These are phyloP conservation scores for Capromys pilorides DNA, from an alignment of 2,797 vertebrate genomes.

Conservation along the genomic window DNA sequence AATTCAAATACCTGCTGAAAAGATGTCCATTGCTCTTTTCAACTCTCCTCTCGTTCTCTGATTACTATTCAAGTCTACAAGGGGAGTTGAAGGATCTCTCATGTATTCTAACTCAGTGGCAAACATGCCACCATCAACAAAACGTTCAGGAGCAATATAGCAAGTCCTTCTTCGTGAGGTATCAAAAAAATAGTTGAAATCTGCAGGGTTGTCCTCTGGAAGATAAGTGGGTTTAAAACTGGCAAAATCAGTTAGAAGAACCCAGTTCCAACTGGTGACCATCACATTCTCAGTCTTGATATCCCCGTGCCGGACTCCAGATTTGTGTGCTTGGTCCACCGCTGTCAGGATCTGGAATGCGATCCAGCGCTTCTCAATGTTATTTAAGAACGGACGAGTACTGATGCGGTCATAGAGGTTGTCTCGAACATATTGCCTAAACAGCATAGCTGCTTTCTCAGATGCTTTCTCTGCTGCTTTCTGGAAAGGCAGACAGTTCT, in stretches of 20 bases:
- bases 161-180: conserved; percentile 95
- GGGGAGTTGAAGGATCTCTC: conserved; percentile 94
- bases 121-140: conserved; percentile 97
- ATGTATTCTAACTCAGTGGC: conserved; percentile 89
- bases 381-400: conserved; percentile 96
- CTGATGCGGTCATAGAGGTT: conserved; percentile 98
- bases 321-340: conserved; percentile 95
- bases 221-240: conserved; percentile 98
- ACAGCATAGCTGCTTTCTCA: conserved; percentile 96
- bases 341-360: conserved; percentile 97
- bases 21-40: conserved; percentile 97
- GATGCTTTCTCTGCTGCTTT: conserved; percentile 90
- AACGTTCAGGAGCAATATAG: conserved; percentile 97
- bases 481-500: conserved; percentile 98
- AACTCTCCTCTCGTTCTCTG: conserved; percentile 95
- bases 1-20: conserved; percentile 93
- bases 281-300: conserved; percentile 99
- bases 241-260: conserved; percentile 97
- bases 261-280: conserved; percentile 99
- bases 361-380: conserved; percentile 97
- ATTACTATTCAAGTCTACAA: conserved; percentile 96
- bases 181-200: conserved; percentile 99
- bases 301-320: conserved; percentile 96
- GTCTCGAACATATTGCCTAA: conserved; percentile 96
- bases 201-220: conserved; percentile 98